phyloP scores from a whole-genome alignment of 2,113 vertebrate genomes.

The Sphaerodactylus townsendi region DNA sequence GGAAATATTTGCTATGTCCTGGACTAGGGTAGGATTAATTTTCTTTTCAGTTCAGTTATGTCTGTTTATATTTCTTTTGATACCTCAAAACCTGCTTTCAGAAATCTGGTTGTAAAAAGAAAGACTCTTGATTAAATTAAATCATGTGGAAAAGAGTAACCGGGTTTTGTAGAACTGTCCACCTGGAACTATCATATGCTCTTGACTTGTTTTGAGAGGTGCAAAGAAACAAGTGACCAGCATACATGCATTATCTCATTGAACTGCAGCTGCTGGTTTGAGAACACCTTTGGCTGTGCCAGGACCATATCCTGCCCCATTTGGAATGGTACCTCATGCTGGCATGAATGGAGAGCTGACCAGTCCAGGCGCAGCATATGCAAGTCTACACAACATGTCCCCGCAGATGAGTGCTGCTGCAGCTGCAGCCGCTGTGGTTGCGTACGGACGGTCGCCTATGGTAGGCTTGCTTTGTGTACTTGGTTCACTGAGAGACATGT shows the following conservation, averaged over 20 bases:
- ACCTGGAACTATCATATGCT: constrained; percentile 1
- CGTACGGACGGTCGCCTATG: constrained; percentile 93
- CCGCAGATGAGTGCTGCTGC: constrained; percentile 94
- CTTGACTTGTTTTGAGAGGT: background rate
- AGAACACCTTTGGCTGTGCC: constrained; percentile 90
- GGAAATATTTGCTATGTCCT: too few species aligned
- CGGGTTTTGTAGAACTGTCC: constrained; percentile 20
- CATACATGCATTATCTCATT: background rate
- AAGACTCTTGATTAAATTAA: background rate
- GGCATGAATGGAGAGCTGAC: constrained; percentile 92
- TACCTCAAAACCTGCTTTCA: too few species aligned
- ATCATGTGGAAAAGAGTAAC: background rate
- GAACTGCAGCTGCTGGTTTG: constrained; percentile 83
- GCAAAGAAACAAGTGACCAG: background rate
- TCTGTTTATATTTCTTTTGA: too few species aligned
- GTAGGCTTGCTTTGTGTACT: constrained; percentile 64
- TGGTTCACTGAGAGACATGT: constrained; percentile 19
- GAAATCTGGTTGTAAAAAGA: too few species aligned
- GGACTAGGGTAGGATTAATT: too few species aligned
- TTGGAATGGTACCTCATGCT: constrained; percentile 91
- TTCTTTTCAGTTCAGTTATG: too few species aligned
- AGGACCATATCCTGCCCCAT: constrained; percentile 87
- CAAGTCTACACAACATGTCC: constrained; percentile 94
- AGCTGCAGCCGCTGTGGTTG: constrained; percentile 85
- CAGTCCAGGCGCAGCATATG: constrained; percentile 89